phyloP scores from a whole-genome alignment of 2,888 invertebrate genomes.

The Leucoptera coffeella region DNA sequence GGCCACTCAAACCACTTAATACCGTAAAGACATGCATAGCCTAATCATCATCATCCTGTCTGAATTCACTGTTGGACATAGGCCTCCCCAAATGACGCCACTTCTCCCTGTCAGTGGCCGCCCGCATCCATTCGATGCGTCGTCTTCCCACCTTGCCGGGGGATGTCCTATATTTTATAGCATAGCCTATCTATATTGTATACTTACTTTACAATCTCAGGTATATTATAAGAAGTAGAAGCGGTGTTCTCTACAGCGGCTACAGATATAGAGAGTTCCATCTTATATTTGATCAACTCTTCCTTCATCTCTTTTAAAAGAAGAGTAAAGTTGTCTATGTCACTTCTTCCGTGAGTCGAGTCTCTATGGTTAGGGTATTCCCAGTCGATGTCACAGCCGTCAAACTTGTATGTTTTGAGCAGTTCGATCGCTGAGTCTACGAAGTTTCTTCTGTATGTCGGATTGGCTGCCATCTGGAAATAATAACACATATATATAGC shows the following conservation, averaged over 20 bases:
- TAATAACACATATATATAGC: no score
- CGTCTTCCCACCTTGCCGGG: no score
- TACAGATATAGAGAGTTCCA: slow-evolving; percentile 55
- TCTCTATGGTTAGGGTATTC: slow-evolving; percentile 61
- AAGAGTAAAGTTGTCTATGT: slow-evolving; percentile 41
- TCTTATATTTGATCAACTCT: slow-evolving; percentile 44
- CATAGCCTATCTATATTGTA: no score
- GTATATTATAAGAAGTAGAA: slow-evolving; percentile 53
- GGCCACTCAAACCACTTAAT: no score
- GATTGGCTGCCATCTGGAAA: slow-evolving; percentile 27
- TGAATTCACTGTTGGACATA: no score
- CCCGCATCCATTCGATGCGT: no score
- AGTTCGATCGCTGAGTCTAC: slow-evolving; percentile 49
- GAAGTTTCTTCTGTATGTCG: slow-evolving; percentile 40
- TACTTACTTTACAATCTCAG: slow-evolving; percentile 45
- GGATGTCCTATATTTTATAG: no score
- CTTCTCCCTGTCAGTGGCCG: no score
- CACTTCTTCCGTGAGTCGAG: slow-evolving; percentile 23
- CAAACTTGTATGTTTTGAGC: slow-evolving; percentile 52
- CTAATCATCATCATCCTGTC: no score
- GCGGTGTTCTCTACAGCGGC: slow-evolving; percentile 41
- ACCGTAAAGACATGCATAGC: no score
- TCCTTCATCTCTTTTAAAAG: slow-evolving; percentile 50
- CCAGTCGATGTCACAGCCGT: slow-evolving; percentile 71
- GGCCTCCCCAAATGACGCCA: no score